Evolutionary conservation across 2,113 vertebrate genomes (phyloP).

Genomic region (Hydrochoerus hydrochaeris): DNA sequence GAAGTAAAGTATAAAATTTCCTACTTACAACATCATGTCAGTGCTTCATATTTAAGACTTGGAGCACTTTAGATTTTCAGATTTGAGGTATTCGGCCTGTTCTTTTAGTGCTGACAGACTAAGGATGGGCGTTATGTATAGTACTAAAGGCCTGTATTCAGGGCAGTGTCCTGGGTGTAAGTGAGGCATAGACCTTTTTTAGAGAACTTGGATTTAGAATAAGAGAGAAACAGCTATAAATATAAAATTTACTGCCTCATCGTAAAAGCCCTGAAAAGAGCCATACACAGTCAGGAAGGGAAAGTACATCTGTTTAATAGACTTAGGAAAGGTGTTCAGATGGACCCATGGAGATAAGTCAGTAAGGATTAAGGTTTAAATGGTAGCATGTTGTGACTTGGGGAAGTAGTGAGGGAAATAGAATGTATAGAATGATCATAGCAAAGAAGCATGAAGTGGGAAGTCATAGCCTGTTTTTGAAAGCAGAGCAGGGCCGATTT

Average conservation of each 20-base stretch:
- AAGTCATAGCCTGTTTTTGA: neutral
- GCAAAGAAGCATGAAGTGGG: neutral
- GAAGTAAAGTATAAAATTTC: neutral
- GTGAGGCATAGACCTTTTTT: neutral
- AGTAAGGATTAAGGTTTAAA: neutral
- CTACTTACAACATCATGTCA: too few species aligned
- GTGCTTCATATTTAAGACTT: neutral
- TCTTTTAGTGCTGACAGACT: slow-evolving; percentile 18
- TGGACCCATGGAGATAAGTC: neutral
- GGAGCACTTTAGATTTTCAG: neutral
- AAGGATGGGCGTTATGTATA: neutral
- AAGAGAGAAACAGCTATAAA: slow-evolving; percentile 2
- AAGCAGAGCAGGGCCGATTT: neutral
- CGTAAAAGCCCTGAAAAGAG: neutral
- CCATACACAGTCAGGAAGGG: neutral
- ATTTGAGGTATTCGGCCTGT: neutral
- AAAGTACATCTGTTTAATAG: neutral
- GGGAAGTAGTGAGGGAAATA: neutral
- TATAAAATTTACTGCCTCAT: neutral
- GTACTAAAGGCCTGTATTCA: neutral
- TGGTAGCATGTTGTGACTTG: slow-evolving; percentile 4
- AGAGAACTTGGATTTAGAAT: neutral
- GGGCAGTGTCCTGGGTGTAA: neutral
- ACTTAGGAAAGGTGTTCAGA: neutral
- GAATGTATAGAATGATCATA: neutral